phyloP scores from a whole-genome alignment of 2,113 vertebrate genomes.

The Callopanchax toddi region DNA sequence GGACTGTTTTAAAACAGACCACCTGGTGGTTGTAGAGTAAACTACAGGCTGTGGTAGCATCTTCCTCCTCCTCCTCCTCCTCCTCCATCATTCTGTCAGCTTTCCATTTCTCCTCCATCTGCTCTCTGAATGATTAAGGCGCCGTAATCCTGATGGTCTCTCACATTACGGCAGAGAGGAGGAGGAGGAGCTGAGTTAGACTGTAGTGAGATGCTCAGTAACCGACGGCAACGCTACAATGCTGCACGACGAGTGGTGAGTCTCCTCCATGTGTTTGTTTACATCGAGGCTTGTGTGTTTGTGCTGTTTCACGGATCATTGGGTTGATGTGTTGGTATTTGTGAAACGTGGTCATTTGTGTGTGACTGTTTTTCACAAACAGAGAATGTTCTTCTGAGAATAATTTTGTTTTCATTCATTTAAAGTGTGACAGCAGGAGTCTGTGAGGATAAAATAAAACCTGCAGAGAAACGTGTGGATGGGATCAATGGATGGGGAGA shows the following conservation, averaged over 20 bases:
- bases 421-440: background rate
- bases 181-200: slow-evolving; percentile 8
- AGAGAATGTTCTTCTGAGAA: too few species aligned
- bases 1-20: too few species aligned
- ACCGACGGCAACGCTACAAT: slow-evolving; percentile 56
- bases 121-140: slow-evolving; percentile 20
- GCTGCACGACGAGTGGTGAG: slow-evolving; percentile 64
- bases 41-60: too few species aligned
- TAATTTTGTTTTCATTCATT: too few species aligned
- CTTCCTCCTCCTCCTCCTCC: slow-evolving; percentile 7
- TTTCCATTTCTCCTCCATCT: slow-evolving; percentile 20
- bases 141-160: slow-evolving; percentile 44
- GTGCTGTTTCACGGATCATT: background rate
- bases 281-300: background rate
- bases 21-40: too few species aligned
- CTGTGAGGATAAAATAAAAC: background rate
- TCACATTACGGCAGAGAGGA: slow-evolving; percentile 7
- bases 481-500: background rate
- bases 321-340: background rate
- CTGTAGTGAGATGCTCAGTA: slow-evolving; percentile 57
- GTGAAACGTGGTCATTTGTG: too few species aligned
- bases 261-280: slow-evolving; percentile 32
- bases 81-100: background rate
- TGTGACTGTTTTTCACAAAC: too few species aligned
- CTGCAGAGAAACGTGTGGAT: slow-evolving; percentile 7